A percentile compares a stretch with the other conserved stretches of the same genome.
Conservation (phyloP, 1,140 invertebrate genomes). For the Drosophila mauritiana region DNA sequence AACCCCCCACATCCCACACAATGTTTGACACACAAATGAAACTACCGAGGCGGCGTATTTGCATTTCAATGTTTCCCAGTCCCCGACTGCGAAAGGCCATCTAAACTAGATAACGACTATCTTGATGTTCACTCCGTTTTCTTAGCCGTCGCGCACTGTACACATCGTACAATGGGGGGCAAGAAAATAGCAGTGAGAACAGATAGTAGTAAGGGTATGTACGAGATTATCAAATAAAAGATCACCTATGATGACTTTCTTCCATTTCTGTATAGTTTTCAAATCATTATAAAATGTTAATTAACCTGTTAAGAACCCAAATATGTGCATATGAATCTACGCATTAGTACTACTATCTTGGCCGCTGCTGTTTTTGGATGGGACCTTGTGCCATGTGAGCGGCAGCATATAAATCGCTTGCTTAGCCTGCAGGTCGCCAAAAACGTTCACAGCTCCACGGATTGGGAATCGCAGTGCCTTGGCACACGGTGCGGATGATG, state of each 20-base stretch:
- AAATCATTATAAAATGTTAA: too few relatives aligned
- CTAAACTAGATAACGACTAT: slow-evolving; percentile 29
- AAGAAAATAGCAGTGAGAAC: not conserved
- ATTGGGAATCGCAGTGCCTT: slow-evolving; percentile 16
- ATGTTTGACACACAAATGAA: not conserved
- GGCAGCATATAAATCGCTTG: slow-evolving; percentile 21
- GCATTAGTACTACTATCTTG: too few relatives aligned
- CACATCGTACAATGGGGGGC: not conserved
- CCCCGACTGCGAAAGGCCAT: slow-evolving; percentile 19
- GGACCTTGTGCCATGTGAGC: slow-evolving; percentile 16
- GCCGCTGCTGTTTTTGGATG: not conserved
- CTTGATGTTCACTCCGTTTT: slow-evolving; percentile 21
- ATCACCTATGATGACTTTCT: too few relatives aligned
- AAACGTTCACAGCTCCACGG: not conserved
- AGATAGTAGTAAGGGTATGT: too few relatives aligned
- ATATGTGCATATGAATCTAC: too few relatives aligned
- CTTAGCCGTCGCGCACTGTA: slow-evolving; percentile 3
- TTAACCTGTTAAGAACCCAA: too few relatives aligned
- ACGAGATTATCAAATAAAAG: too few relatives aligned
- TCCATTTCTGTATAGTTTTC: too few relatives aligned
- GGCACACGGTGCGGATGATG: slow-evolving; percentile 48
- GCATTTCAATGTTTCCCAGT: slow-evolving; percentile 16
- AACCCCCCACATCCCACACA: not conserved
- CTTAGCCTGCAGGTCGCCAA: slow-evolving; percentile 1
- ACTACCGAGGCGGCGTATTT: slow-evolving; percentile 14